Conservation (phyloP, 1,140 invertebrate genomes). For the Heliconius himera region DNA sequence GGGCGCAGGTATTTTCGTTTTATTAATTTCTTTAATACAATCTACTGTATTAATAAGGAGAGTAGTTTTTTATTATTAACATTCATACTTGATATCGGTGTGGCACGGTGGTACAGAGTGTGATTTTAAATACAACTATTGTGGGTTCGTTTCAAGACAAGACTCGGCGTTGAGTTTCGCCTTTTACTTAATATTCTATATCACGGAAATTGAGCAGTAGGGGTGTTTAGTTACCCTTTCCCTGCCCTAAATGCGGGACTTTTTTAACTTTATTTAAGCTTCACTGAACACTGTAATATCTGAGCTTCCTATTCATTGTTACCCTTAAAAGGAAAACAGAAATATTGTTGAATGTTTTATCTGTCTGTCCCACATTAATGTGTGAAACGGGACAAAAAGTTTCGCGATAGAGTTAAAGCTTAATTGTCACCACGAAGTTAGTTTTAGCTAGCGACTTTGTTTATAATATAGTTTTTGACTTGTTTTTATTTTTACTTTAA, state of each 20-base stretch:
- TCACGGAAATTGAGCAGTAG: no score
- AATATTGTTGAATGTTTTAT: background rate
- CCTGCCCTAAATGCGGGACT: background rate
- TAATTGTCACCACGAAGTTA: background rate
- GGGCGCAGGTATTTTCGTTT: conserved; percentile 14
- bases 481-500: no score
- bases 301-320: background rate
- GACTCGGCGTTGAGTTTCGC: background rate
- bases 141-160: background rate
- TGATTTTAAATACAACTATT: background rate
- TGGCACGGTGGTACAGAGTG: background rate
- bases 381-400: conserved; percentile 4
- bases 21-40: background rate
- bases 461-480: no score
- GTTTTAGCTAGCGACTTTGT: no score
- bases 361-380: background rate
- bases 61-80: no score
- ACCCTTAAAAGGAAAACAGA: background rate
- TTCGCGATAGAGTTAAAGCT: background rate
- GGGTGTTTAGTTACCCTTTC: no score
- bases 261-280: background rate
- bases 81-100: no score
- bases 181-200: no score
- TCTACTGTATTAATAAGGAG: background rate
- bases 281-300: background rate